These are phyloP conservation scores for Circaetus gallicus DNA, from an alignment of 2,113 vertebrate genomes.

Conservation along the genomic window DNA sequence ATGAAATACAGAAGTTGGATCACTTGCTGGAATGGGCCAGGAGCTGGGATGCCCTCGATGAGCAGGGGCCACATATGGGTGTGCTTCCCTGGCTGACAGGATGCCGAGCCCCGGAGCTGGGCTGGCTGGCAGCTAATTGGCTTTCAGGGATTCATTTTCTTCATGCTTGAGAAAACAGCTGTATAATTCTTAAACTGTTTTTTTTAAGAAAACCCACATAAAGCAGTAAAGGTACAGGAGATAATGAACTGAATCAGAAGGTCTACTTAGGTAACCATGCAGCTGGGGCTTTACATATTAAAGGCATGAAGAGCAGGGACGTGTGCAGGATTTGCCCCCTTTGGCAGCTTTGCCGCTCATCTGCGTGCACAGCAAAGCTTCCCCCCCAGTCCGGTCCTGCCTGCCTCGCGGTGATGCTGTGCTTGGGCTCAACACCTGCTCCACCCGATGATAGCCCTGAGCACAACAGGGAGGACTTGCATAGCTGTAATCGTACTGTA, in stretches of 20 bases:
- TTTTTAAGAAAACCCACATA: not conserved
- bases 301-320: too few species aligned
- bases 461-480: not conserved
- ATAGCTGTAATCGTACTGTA: fast-evolving
- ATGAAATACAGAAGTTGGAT: fast-evolving
- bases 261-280: not conserved
- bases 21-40: fast-evolving
- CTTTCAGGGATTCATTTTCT: not conserved
- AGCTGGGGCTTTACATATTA: fast-evolving
- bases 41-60: not conserved
- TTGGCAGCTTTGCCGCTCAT: not conserved
- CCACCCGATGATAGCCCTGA: not conserved
- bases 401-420: fast-evolving
- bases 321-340: not conserved
- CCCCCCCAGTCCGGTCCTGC: not conserved
- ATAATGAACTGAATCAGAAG: fast-evolving
- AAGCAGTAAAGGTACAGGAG: not conserved
- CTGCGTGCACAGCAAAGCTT: not conserved
- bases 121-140: not conserved
- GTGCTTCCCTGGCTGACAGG: not conserved
- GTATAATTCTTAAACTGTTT: too few species aligned
- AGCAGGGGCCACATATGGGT: fast-evolving
- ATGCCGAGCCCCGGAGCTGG: not conserved
- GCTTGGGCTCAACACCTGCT: not conserved
- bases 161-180: not conserved